phyloP scores from a whole-genome alignment of 37 sponge, comb jelly and placozoan genomes.

The Oopsacas minuta region DNA sequence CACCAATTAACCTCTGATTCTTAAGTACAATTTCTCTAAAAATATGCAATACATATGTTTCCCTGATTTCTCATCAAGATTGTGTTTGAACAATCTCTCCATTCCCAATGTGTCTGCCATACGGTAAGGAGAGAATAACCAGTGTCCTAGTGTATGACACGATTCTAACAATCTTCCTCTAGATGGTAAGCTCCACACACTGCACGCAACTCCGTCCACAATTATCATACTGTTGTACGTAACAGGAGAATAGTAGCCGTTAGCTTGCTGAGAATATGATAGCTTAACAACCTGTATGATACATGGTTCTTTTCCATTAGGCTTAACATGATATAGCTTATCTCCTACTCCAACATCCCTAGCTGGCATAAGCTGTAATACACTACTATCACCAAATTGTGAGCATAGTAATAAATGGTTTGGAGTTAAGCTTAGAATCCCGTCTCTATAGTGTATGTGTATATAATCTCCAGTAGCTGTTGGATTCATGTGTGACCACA shows the following conservation, averaged over 20 bases:
- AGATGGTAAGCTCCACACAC: slow-evolving; percentile 4
- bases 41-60: background rate
- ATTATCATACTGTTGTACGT: slow-evolving; percentile 10
- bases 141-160: background rate
- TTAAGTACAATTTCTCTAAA: background rate
- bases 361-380: background rate
- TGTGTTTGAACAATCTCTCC: background rate
- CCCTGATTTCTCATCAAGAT: background rate
- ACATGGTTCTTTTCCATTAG: background rate
- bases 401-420: background rate
- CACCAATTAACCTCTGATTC: background rate
- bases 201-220: slow-evolving; percentile 4
- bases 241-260: background rate
- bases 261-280: background rate
- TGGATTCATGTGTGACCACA: background rate
- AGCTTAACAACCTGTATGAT: background rate
- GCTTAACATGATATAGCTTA: background rate
- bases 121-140: background rate
- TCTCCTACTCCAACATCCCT: background rate
- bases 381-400: background rate
- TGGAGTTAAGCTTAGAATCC: background rate
- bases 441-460: background rate
- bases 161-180: background rate
- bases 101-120: background rate
- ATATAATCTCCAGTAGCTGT: background rate